These are phyloP conservation scores for Hephaestus fuliginosus DNA, from an alignment of 2,797 vertebrate species.

Conservation along the genomic window DNA sequence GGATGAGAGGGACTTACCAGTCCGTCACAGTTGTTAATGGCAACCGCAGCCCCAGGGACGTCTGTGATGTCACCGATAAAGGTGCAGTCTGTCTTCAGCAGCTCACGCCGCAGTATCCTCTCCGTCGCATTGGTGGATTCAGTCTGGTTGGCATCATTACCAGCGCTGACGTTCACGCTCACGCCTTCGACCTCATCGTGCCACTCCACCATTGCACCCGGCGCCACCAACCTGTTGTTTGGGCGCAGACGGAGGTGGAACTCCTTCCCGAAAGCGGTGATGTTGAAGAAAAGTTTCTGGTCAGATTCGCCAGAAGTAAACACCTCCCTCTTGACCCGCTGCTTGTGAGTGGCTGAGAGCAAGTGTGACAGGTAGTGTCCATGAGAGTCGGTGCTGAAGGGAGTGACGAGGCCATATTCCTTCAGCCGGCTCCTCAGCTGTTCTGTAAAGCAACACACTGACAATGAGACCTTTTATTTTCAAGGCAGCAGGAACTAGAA, in stretches of 20 bases:
- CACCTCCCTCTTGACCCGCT: constrained; percentile 88
- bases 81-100: constrained; percentile 92
- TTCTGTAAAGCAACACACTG: constrained; percentile 75
- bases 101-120: constrained; percentile 88
- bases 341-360: constrained; percentile 91
- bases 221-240: constrained; percentile 90
- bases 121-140: constrained; percentile 48
- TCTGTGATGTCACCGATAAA: constrained; percentile 96
- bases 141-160: constrained; percentile 63
- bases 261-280: constrained; percentile 94
- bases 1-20: constrained; percentile 89
- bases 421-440: constrained; percentile 81
- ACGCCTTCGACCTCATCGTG: constrained; percentile 80
- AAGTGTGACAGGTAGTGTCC: constrained; percentile 93
- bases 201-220: constrained; percentile 93
- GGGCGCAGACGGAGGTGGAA: constrained; percentile 94
- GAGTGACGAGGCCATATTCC: constrained; percentile 93
- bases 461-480: background rate
- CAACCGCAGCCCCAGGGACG: constrained; percentile 92
- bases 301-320: constrained; percentile 56
- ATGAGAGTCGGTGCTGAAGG: constrained; percentile 91
- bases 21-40: constrained; percentile 98
- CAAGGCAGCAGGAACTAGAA: background rate
- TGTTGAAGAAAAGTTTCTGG: constrained; percentile 91
- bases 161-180: constrained; percentile 63